Conservation (phyloP, 1,140 invertebrate genomes). For the Piezodorus guildinii region DNA sequence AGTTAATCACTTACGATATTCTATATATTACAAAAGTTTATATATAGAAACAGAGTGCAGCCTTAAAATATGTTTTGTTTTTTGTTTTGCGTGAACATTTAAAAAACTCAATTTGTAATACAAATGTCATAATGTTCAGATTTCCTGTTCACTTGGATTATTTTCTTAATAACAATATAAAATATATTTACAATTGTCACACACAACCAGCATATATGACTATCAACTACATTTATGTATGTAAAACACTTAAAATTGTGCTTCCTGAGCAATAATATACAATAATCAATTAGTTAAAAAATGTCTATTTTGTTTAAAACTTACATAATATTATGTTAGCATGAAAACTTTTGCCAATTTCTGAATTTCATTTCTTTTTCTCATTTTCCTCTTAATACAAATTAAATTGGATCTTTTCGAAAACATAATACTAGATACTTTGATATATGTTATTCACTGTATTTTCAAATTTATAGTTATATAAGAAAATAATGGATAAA, state of each 20-base stretch:
- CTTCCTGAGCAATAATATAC: conserved; percentile 13
- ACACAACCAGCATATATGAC: conserved; percentile 9
- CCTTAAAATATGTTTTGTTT: background rate
- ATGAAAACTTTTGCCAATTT: too few relatives aligned
- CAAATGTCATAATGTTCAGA: background rate
- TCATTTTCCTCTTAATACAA: too few relatives aligned
- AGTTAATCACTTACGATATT: background rate
- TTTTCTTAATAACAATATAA: background rate
- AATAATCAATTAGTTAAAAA: conserved; percentile 5
- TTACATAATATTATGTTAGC: too few relatives aligned
- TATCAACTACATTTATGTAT: conserved; percentile 4
- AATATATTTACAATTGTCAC: conserved; percentile 6
- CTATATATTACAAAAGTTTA: background rate
- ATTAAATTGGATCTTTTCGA: too few relatives aligned
- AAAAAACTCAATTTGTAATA: background rate
- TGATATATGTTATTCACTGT: background rate
- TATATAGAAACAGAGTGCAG: conserved; percentile 15
- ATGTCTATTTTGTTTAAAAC: too few relatives aligned
- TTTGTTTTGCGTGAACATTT: conserved; percentile 5
- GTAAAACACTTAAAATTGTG: conserved; percentile 11
- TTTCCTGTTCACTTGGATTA: background rate
- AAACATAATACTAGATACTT: too few relatives aligned
- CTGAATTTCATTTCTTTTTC: too few relatives aligned
- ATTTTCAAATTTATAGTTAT: too few relatives aligned
- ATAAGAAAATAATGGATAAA: too few relatives aligned